Evolutionary conservation across 2,888 invertebrate genomes (phyloP).

Genomic region (Cataglyphis rosenhaueri): DNA sequence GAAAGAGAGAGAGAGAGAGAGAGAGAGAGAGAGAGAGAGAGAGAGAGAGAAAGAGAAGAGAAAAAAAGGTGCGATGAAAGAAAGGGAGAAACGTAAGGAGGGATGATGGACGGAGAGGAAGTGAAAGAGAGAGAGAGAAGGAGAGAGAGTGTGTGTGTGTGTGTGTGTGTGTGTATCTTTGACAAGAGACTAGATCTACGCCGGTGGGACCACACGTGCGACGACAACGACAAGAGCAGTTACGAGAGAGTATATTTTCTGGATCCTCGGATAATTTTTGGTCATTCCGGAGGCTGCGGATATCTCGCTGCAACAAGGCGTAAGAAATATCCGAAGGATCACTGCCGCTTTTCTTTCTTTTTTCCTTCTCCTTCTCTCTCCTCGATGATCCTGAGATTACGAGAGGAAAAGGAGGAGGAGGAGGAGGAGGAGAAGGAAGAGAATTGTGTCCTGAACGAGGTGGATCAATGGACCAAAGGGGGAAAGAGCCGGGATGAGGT

Average conservation of each 20-base stretch:
- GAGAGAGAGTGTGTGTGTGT: slow-evolving; percentile 37
- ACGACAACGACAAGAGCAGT: slow-evolving; percentile 55
- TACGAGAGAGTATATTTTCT: slow-evolving; percentile 64
- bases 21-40: slow-evolving; percentile 4
- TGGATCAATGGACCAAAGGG: slow-evolving; percentile 40
- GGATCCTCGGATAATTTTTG: slow-evolving; percentile 63
- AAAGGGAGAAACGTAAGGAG: slow-evolving; percentile 23
- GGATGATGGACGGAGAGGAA: not conserved
- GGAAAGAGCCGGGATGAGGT: slow-evolving; percentile 20
- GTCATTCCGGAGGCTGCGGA: slow-evolving; percentile 60
- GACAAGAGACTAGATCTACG: slow-evolving; percentile 82
- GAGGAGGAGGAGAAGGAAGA: slow-evolving; percentile 16
- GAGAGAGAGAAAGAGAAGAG: slow-evolving; percentile 43
- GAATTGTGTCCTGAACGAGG: slow-evolving; percentile 25
- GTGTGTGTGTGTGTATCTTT: slow-evolving; percentile 73
- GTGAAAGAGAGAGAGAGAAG: slow-evolving; percentile 52
- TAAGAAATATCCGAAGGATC: slow-evolving; percentile 64
- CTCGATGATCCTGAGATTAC: slow-evolving; percentile 31
- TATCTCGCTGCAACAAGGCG: slow-evolving; percentile 66
- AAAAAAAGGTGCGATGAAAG: slow-evolving; percentile 21
- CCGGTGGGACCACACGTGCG: slow-evolving; percentile 75
- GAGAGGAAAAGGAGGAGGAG: slow-evolving; percentile 1
- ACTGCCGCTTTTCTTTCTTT: not conserved
- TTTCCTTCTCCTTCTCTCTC: not conserved
- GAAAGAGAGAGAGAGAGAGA: slow-evolving; percentile 26